Percentiles rank a stretch among this genome's conserved stretches.
phyloP scores from a whole-genome alignment of 53 echinoderm and acorn worm genomes.

The Antedon mediterranea region DNA sequence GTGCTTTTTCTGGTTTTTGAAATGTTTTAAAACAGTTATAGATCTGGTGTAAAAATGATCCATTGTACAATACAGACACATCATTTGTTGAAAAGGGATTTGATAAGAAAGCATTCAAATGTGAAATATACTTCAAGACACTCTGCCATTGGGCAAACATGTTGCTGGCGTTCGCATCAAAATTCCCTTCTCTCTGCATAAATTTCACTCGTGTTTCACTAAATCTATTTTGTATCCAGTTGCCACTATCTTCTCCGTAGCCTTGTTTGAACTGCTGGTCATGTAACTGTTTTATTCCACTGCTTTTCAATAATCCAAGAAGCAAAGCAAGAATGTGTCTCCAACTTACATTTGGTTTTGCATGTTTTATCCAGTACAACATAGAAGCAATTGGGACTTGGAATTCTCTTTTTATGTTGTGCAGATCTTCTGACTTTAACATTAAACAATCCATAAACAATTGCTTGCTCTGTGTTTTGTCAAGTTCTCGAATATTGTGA shows the following conservation, averaged over 20 bases:
- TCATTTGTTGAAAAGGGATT: slow-evolving; percentile 30
- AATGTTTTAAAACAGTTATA: slow-evolving; percentile 18
- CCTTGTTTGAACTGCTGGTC: background rate
- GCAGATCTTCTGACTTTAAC: slow-evolving; percentile 4
- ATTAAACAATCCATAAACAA: background rate
- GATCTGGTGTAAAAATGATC: slow-evolving; percentile 47
- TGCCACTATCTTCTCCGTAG: background rate
- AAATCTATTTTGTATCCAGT: background rate
- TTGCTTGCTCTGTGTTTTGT: background rate
- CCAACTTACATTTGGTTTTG: slow-evolving; percentile 10
- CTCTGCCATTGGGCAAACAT: slow-evolving; percentile 64
- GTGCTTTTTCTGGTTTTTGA: background rate
- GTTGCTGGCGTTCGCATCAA: slow-evolving; percentile 38
- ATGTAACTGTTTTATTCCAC: background rate
- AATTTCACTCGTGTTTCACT: background rate
- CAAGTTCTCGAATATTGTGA: slow-evolving; percentile 2
- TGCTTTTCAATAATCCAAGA: background rate
- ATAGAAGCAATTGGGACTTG: slow-evolving; percentile 25
- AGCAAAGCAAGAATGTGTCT: slow-evolving; percentile 15
- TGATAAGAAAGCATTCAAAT: slow-evolving; percentile 43
- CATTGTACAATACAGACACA: slow-evolving; percentile 49
- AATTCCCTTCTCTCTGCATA: slow-evolving; percentile 1
- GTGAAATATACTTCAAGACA: slow-evolving; percentile 24
- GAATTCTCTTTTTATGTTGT: slow-evolving; percentile 15
- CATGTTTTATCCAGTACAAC: slow-evolving; percentile 30